Percentiles rank a stretch among this genome's conserved stretches.
phyloP scores from a whole-genome alignment of 2,113 vertebrate genomes.

The Helogale parvula region DNA sequence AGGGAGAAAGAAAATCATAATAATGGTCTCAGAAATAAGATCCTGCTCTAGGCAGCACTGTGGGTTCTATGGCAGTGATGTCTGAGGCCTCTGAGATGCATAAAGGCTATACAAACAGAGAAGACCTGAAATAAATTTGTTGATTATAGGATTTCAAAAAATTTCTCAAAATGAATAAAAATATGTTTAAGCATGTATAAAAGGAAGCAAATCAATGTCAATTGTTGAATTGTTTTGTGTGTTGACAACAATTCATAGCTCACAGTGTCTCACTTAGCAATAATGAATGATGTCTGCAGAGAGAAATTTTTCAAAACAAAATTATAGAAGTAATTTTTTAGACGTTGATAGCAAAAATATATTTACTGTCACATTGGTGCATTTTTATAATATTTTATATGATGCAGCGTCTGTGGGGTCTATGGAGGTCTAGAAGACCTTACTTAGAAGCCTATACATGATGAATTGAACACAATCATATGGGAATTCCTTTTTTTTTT shows the following conservation, averaged over 20 bases:
- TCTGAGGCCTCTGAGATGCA: neutral
- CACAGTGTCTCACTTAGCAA: neutral
- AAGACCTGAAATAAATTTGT: neutral
- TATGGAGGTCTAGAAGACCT: neutral
- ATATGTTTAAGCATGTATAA: neutral
- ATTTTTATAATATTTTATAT: constrained; percentile 29
- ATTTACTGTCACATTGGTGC: neutral
- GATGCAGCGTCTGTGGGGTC: neutral
- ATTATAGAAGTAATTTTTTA: neutral
- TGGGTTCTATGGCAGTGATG: neutral
- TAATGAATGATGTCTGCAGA: neutral
- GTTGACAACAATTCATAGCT: constrained; percentile 11
- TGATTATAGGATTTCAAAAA: neutral
- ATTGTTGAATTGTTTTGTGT: neutral
- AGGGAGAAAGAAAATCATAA: neutral
- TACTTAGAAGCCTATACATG: neutral
- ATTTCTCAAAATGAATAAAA: constrained; percentile 29
- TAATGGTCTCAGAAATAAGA: constrained; percentile 45
- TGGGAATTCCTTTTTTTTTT: constrained; percentile 12
- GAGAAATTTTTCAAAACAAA: constrained; percentile 43
- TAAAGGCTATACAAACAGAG: neutral
- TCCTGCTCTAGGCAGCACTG: neutral
- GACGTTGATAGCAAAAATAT: neutral
- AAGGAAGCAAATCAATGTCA: neutral
- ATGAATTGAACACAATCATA: neutral